Evolutionary conservation across 2,797 vertebrate species (phyloP).

Genomic region (Lates japonicus): DNA sequence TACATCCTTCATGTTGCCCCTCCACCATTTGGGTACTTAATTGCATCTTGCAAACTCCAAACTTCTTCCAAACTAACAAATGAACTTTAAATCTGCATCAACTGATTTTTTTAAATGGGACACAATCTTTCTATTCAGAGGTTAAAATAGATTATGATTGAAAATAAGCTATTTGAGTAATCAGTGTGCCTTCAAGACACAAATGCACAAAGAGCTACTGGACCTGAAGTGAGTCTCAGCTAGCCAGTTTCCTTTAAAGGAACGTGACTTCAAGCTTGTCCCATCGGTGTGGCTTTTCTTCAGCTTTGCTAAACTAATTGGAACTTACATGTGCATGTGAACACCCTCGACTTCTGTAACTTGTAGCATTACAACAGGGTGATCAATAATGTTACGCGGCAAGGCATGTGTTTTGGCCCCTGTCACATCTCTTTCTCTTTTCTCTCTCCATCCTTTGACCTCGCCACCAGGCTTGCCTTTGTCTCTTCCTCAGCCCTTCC

Average conservation of each 20-base stretch:
- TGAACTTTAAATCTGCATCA: too few relatives aligned
- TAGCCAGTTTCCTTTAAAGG: background rate
- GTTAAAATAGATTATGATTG: constrained; percentile 10
- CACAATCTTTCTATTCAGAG: background rate
- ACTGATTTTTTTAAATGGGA: too few relatives aligned
- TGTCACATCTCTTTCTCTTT: constrained; percentile 24
- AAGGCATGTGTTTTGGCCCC: constrained; percentile 27
- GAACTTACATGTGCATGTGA: constrained; percentile 32
- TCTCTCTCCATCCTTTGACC: constrained; percentile 33
- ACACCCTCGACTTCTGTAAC: constrained; percentile 41
- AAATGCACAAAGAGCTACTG: constrained; percentile 2
- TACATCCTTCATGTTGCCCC: background rate
- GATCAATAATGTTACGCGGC: constrained; percentile 33
- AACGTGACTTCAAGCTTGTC: constrained; percentile 19
- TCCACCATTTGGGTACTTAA: too few relatives aligned
- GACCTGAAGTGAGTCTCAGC: background rate
- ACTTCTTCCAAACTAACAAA: background rate
- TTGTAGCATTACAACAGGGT: constrained; percentile 27
- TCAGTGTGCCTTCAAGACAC: background rate
- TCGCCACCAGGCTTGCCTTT: constrained; percentile 23
- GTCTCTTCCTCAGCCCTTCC: constrained; percentile 23
- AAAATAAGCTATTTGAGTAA: constrained; percentile 14
- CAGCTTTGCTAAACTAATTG: constrained; percentile 55
- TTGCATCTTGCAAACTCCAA: too few relatives aligned
- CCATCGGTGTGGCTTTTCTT: constrained; percentile 25